Evolutionary conservation across 2,888 invertebrate species (phyloP), one percentile per base, ranked within the genome.

Genomic region (Drosophila barbarae): DNA sequence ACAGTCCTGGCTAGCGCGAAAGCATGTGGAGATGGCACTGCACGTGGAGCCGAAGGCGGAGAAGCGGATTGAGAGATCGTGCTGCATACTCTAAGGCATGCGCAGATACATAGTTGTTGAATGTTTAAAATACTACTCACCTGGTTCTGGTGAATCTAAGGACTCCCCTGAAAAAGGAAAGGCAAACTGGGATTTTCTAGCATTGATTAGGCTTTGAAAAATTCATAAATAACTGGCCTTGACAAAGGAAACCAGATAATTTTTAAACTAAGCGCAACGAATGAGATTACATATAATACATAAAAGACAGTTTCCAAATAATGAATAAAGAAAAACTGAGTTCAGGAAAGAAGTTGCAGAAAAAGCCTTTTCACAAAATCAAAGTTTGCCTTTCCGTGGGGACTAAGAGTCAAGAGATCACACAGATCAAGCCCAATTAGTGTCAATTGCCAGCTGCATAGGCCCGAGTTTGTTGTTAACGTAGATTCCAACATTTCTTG

Each of bases 1-100:
- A 59, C 90, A 90, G 56, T 87, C 88, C n/a, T 88, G 89, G 88
- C 66, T 89, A 64, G 88, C 89, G 3, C 82, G 88, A 30, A 88
- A 88, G 28, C 88, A 88, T 49, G 88, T 88, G 8, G 89, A 90
- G 66, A 81, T 88, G 77, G 88, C 89, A 6, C 72, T 88, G 47
- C 89, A 89, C 35, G 75, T 83, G 51, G 87, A 88, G 73, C 89
- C 88, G 34, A 89, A 87, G 69, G 69, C 72, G n/a, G 88, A 88
- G 54, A 87, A 81, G 50, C 87, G 87, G 64, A 77, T 85, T 47
- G 85, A 87, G 30, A 82, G 88, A 12, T 84, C 88, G 2, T 87
- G 87, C 52, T 88, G 88, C 69, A 88, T 87, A 73, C 78, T 87
- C 56, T 87, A 87, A 77, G 72, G 41, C n/a, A 44, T 10, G n/a